Evolutionary conservation across 2,888 invertebrate species (phyloP).

Genomic region (Xestia rhomboidea): DNA sequence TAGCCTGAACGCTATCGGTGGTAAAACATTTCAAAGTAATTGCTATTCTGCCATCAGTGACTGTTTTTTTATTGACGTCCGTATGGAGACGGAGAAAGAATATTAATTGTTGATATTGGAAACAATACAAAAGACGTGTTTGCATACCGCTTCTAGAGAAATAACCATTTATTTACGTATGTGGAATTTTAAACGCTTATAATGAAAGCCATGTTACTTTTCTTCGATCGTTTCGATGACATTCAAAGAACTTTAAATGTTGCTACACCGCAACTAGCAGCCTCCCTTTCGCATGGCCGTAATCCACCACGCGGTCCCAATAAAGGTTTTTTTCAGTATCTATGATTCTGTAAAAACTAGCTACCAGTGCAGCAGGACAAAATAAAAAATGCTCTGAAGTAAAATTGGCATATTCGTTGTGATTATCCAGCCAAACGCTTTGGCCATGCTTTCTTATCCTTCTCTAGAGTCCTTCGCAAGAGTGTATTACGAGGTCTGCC

Average conservation of each 20-base stretch:
- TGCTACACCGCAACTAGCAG: not conserved
- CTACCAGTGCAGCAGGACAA: not conserved
- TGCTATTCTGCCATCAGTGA: conserved; percentile 59
- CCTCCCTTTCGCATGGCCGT: not conserved
- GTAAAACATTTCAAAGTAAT: conserved; percentile 48
- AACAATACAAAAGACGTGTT: conserved; percentile 47
- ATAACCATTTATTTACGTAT: conserved; percentile 54
- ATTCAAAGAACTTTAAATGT: not conserved
- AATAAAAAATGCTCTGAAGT: not conserved
- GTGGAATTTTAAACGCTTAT: conserved; percentile 44
- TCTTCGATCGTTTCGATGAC: not conserved
- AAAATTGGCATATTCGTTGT: not conserved
- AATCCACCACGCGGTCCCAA: not conserved
- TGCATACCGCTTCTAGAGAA: conserved; percentile 36
- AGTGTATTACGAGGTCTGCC: not conserved
- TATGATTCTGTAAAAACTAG: not conserved
- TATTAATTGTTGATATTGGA: conserved; percentile 55
- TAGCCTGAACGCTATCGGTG: conserved; percentile 19
- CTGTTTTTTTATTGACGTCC: conserved; percentile 64
- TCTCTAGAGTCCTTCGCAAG: too few species aligned
- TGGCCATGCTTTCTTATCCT: not conserved
- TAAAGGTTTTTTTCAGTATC: not conserved
- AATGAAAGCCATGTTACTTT: conserved; percentile 23
- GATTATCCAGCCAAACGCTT: not conserved
- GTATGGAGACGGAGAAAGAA: conserved; percentile 49